Evolutionary conservation across 2,797 vertebrate species (phyloP).

Genomic region (Rhinogobio ventralis): DNA sequence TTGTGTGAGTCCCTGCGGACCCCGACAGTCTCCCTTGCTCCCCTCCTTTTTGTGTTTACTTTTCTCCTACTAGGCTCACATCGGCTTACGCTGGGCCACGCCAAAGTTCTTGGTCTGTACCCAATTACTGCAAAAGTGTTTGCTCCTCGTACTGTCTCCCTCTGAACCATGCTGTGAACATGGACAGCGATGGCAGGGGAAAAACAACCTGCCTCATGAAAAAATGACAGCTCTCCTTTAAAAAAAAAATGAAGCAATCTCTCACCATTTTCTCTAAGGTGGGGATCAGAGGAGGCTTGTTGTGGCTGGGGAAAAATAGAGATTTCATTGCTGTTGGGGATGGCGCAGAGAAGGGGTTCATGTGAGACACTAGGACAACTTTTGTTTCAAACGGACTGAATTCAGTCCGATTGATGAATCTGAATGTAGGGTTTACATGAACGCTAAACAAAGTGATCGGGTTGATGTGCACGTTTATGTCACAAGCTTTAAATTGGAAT

Average conservation of each 20-base stretch:
- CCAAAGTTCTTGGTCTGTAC: conserved; percentile 40
- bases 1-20: conserved; percentile 9
- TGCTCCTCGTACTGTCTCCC: conserved; percentile 29
- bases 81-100: neutral
- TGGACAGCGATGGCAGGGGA: neutral
- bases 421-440: no score
- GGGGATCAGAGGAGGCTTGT: conserved; percentile 26
- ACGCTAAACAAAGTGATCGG: no score
- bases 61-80: conserved; percentile 10
- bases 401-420: no score
- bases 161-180: conserved; percentile 8
- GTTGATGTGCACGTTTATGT: no score
- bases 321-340: conserved; percentile 22
- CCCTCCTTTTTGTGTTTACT: conserved; percentile 50
- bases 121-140: conserved; percentile 52
- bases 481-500: no score
- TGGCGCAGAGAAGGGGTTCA: neutral
- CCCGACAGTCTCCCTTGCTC: conserved; percentile 13
- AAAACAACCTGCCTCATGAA: conserved; percentile 39
- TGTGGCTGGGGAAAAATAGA: neutral
- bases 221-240: conserved; percentile 34
- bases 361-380: neutral
- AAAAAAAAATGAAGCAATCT: conserved; percentile 21
- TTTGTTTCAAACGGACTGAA: no score
- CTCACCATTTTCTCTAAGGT: conserved; percentile 25